Evolutionary conservation across 2,113 vertebrate genomes (phyloP).

Genomic region (Thamnophis sirtalis): DNA sequence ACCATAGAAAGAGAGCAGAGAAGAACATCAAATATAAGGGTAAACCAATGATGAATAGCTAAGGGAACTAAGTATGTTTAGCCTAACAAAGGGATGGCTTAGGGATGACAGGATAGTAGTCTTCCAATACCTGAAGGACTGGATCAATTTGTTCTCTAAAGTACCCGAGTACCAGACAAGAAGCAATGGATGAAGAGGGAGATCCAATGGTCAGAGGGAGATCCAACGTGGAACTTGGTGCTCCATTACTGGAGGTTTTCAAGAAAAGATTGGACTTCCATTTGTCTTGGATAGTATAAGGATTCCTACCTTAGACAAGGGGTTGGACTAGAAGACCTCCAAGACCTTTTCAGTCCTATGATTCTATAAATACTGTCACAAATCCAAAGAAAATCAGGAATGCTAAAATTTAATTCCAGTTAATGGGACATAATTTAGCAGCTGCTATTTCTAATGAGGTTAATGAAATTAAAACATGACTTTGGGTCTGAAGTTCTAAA

Average conservation of each 20-base stretch:
- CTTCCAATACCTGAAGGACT: background rate
- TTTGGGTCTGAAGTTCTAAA: background rate
- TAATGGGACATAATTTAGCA: background rate
- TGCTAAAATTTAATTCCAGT: background rate
- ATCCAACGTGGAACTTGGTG: background rate
- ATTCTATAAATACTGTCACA: background rate
- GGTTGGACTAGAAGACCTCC: background rate
- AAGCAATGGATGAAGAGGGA: background rate
- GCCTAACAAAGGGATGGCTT: background rate
- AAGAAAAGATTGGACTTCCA: background rate
- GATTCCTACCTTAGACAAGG: background rate
- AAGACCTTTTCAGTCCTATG: background rate
- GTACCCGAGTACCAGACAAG: background rate
- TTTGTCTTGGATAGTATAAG: background rate
- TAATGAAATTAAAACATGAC: background rate
- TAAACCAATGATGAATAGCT: background rate
- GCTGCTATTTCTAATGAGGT: background rate
- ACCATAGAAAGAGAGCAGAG: background rate
- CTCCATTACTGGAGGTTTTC: background rate
- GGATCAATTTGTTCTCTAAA: background rate
- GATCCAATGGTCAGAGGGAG: background rate
- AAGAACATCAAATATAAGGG: background rate
- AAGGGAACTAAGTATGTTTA: background rate
- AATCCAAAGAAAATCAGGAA: background rate
- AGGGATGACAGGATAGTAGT: background rate